Evolutionary conservation across 2,113 vertebrate genomes (phyloP).

Genomic region (Prinia subflava): DNA sequence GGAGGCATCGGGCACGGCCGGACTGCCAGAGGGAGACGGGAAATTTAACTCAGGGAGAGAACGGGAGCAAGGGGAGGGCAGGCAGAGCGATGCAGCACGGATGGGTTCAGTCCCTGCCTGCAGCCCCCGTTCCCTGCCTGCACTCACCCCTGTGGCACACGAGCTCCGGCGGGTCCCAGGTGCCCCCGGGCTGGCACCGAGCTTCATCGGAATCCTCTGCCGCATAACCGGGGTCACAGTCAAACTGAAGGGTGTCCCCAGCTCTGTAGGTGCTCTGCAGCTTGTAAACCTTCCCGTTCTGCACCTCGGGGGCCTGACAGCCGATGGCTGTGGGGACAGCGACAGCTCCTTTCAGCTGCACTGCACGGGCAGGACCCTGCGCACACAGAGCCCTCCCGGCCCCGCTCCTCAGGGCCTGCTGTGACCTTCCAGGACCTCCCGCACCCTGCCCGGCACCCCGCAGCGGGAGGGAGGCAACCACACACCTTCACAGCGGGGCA

Average conservation of each 20-base stretch:
- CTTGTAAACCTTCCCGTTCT: neutral
- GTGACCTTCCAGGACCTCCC: fast-evolving
- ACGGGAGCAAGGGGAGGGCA: neutral
- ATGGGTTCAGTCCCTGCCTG: neutral
- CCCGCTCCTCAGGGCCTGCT: neutral
- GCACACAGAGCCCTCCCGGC: neutral
- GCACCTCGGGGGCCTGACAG: neutral
- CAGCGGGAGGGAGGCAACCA: neutral
- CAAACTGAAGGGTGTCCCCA: neutral
- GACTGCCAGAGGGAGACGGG: no score
- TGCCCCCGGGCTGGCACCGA: neutral
- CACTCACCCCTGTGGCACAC: neutral
- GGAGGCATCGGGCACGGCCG: no score
- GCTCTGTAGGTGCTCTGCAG: neutral
- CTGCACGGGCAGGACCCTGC: fast-evolving
- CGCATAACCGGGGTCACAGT: fast-evolving
- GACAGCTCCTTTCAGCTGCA: neutral
- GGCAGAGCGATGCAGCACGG: neutral
- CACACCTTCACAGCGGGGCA: slow-evolving; percentile 13
- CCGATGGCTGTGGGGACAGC: neutral
- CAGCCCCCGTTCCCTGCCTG: neutral
- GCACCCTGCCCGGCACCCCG: neutral
- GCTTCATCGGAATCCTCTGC: neutral
- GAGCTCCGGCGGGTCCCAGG: neutral
- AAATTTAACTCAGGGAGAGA: no score